phyloP scores from a whole-genome alignment of 2,888 invertebrate species.

The Proisotoma minuta region DNA sequence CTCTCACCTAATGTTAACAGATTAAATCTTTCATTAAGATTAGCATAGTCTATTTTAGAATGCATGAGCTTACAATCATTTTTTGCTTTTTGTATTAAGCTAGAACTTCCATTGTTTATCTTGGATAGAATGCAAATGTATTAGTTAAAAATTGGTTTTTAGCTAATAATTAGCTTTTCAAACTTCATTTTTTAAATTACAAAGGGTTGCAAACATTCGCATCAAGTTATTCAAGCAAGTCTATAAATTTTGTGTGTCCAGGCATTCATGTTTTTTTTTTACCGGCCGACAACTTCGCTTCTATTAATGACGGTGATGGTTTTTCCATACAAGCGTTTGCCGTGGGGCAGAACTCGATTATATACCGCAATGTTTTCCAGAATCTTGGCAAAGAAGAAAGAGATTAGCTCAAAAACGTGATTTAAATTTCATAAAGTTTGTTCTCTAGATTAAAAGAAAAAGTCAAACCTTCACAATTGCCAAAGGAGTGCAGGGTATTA shows the following conservation, averaged over 20 bases:
- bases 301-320: constrained; percentile 36
- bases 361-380: constrained; percentile 35
- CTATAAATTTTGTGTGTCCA: neutral
- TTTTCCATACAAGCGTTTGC: constrained; percentile 36
- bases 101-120: no score
- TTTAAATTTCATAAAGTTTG: constrained; percentile 1
- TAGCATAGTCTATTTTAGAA: no score
- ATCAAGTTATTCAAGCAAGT: no score
- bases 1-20: neutral
- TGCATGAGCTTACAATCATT: no score
- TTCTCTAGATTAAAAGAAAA: neutral
- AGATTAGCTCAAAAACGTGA: no score
- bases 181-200: no score
- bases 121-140: no score
- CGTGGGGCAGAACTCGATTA: constrained; percentile 31
- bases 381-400: constrained; percentile 12
- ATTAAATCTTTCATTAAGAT: neutral
- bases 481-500: constrained; percentile 40
- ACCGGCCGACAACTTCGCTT: constrained; percentile 38
- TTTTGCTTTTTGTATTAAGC: no score
- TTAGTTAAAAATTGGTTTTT: no score
- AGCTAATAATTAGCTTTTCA: no score
- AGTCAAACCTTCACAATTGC: constrained; percentile 33
- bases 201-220: no score
- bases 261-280: no score